Conservation (phyloP, 1,140 invertebrate species). For the Helicorthomorpha holstii region DNA sequence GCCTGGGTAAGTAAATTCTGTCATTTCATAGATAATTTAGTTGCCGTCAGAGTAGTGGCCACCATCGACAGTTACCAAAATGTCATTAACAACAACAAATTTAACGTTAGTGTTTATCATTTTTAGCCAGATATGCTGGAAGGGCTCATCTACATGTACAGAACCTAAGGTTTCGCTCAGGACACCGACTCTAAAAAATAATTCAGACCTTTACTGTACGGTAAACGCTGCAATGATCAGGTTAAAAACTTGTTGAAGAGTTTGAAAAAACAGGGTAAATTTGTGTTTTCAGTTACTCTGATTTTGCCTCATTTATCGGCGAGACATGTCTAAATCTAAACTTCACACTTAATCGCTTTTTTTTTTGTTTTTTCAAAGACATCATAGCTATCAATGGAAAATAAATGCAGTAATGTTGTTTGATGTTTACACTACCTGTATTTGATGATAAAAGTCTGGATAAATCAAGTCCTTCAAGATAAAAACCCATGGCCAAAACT, state of each 20-base stretch:
- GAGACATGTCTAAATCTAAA: conserved; percentile 42
- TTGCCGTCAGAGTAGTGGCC: conserved; percentile 53
- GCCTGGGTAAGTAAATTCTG: conserved; percentile 37
- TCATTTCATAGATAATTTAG: conserved; percentile 43
- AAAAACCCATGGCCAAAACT: too few species aligned
- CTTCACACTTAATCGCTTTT: too few species aligned
- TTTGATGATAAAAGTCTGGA: too few species aligned
- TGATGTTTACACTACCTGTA: too few species aligned
- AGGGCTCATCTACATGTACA: conserved; percentile 41
- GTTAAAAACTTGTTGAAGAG: conserved; percentile 44
- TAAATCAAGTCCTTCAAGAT: too few species aligned
- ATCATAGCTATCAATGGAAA: too few species aligned
- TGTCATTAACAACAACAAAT: conserved; percentile 19
- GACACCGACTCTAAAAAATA: conserved; percentile 33
- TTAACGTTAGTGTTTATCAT: too few species aligned
- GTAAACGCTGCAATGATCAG: conserved; percentile 37
- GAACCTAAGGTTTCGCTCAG: conserved; percentile 33
- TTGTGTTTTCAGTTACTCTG: conserved; percentile 50
- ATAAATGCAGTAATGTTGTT: too few species aligned
- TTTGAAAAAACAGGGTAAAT: conserved; percentile 35
- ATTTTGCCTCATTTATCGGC: conserved; percentile 50
- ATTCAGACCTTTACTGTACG: conserved; percentile 45
- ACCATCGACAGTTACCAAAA: conserved; percentile 36
- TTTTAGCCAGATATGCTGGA: conserved; percentile 49
- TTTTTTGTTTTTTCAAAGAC: too few species aligned